Percentiles rank a stretch among this genome's conserved stretches.
These are phyloP conservation scores for Drosophila pectinifera DNA, from an alignment of 1,140 invertebrate genomes.

Conservation along the genomic window DNA sequence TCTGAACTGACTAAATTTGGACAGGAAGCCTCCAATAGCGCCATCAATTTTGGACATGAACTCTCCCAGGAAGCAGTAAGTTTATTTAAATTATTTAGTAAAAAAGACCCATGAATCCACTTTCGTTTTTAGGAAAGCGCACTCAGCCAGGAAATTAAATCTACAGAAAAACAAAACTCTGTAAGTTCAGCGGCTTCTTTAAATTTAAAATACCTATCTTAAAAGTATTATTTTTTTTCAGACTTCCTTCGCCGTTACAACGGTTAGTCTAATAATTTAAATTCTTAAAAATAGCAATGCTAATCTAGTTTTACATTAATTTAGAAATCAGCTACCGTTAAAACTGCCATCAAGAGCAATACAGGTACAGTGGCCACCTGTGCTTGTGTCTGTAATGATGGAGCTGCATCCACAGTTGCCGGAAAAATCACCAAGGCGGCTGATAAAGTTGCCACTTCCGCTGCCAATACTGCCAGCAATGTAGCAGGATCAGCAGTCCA, in stretches of 20 bases:
- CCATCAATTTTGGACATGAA: slow-evolving; percentile 24
- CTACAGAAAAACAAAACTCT: not conserved
- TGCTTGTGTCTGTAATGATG: slow-evolving; percentile 13
- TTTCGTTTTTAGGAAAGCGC: slow-evolving; percentile 6
- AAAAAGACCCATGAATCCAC: not conserved
- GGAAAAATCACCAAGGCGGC: not conserved
- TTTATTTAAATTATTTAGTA: not conserved
- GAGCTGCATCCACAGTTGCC: not conserved
- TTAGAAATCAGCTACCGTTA: not conserved
- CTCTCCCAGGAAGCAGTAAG: slow-evolving; percentile 27
- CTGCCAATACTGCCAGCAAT: slow-evolving; percentile 15
- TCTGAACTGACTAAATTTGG: slow-evolving; percentile 1
- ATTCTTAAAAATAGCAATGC: not conserved
- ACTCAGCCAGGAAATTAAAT: slow-evolving; percentile 10
- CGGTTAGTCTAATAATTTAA: not conserved
- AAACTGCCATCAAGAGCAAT: not conserved
- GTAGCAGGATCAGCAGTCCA: not conserved
- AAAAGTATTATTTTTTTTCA: not conserved
- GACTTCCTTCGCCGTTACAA: not conserved
- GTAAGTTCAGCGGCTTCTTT: not conserved
- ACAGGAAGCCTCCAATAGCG: slow-evolving; percentile 10
- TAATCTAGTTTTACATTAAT: not conserved
- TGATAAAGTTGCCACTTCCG: not conserved
- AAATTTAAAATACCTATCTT: not conserved
- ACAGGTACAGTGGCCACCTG: slow-evolving; percentile 8